Conservation (phyloP, 2,113 vertebrate species). For the Daboia siamensis region DNA sequence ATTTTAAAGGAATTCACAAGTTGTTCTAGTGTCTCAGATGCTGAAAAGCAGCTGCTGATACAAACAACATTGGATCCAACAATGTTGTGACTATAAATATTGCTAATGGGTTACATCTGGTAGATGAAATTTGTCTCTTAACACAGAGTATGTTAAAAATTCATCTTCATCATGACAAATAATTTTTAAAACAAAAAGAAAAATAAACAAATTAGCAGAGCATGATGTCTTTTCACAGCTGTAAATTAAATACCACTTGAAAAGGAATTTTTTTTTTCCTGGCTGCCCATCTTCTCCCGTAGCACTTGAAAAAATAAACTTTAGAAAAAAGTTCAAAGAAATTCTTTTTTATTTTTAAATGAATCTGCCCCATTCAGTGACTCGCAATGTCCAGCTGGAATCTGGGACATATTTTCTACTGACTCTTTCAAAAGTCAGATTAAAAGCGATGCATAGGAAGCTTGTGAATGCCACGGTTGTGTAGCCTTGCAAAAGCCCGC, state of each 20-base stretch:
- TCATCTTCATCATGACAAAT: background rate
- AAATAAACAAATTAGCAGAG: background rate
- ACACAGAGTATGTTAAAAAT: background rate
- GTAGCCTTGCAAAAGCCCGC: background rate
- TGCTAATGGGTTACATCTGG: background rate
- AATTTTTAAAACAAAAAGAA: background rate
- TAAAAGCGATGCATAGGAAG: conserved; percentile 37
- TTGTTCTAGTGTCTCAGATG: background rate
- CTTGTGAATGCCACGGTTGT: background rate
- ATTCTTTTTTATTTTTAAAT: conserved; percentile 33
- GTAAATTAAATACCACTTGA: conserved; percentile 18
- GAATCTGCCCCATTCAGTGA: conserved; percentile 47
- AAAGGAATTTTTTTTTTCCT: background rate
- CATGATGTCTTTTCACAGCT: background rate
- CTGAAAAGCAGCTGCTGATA: background rate
- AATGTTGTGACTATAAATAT: background rate
- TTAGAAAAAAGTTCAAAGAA: conserved; percentile 21
- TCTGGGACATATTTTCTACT: conserved; percentile 49
- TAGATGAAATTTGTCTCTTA: background rate
- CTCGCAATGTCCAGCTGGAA: conserved; percentile 54
- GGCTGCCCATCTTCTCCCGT: background rate
- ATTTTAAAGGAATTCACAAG: too few species aligned
- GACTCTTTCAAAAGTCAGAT: conserved; percentile 44
- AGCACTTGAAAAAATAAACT: conserved; percentile 19
- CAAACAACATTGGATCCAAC: background rate